Evolutionary conservation across 2,797 vertebrate species (phyloP).

Genomic region (Carapus acus): DNA sequence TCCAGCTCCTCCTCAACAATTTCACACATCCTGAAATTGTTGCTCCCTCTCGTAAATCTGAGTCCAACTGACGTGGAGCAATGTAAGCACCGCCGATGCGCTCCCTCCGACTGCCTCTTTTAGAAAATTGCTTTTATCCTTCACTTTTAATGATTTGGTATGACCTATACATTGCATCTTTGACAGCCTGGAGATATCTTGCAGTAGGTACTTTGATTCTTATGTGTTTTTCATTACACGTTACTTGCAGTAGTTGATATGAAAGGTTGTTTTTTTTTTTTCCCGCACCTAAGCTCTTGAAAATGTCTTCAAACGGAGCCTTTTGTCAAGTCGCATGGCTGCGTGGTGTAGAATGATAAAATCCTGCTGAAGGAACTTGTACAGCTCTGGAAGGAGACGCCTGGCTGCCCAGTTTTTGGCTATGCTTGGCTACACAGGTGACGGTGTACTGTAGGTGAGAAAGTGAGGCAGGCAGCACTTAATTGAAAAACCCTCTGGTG

Average conservation of each 20-base stretch:
- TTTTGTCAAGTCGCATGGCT: conserved; percentile 38
- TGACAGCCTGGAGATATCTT: conserved; percentile 24
- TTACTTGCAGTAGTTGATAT: conserved; percentile 29
- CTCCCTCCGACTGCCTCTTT: neutral
- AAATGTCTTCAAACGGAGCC: conserved; percentile 36
- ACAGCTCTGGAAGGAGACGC: conserved; percentile 11
- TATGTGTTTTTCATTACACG: conserved; percentile 55
- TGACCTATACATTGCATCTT: no score
- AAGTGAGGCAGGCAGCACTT: conserved; percentile 42
- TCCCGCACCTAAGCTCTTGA: conserved; percentile 21
- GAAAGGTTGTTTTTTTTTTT: conserved; percentile 42
- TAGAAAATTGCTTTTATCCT: no score
- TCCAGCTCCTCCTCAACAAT: conserved; percentile 9
- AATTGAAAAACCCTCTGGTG: conserved; percentile 64
- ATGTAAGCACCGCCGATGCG: conserved; percentile 19
- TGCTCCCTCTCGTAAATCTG: conserved; percentile 3
- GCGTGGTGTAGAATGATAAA: conserved; percentile 45
- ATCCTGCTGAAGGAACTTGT: conserved; percentile 13
- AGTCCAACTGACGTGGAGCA: conserved; percentile 25
- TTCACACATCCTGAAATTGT: conserved; percentile 12
- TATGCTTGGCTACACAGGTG: conserved; percentile 56
- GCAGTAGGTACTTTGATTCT: conserved; percentile 34
- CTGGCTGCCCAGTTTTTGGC: conserved; percentile 23
- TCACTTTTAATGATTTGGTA: no score
- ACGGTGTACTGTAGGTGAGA: conserved; percentile 46